A percentile compares a stretch with the other conserved stretches of the same genome.
These are phyloP conservation scores for Fregata magnificens DNA, from an alignment of 2,113 vertebrate genomes.

Conservation along the genomic window DNA sequence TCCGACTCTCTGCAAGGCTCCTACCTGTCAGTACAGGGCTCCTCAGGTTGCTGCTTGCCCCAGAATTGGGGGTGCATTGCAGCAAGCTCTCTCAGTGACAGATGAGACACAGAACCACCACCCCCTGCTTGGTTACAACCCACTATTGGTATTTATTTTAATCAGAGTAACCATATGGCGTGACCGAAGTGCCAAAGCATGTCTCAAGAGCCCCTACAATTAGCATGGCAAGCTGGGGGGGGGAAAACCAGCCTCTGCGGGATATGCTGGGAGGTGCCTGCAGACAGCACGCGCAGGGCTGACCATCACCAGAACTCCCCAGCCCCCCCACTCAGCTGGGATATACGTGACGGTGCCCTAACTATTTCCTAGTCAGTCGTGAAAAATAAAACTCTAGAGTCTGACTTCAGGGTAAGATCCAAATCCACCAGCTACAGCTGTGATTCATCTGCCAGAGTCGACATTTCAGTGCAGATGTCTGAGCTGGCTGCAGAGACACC, in stretches of 20 bases:
- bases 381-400: not conserved
- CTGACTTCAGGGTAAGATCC: not conserved
- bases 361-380: not conserved
- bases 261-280: not conserved
- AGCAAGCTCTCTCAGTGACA: not conserved
- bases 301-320: not conserved
- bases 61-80: not conserved
- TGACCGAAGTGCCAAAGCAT: fast-evolving
- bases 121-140: not conserved
- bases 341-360: not conserved
- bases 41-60: not conserved
- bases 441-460: not conserved
- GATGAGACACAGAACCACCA: not conserved
- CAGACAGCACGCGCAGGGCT: not conserved
- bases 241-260: not conserved
- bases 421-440: not conserved
- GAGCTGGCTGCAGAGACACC: not conserved
- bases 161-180: not conserved
- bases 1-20: not conserved
- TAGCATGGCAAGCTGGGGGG: not conserved
- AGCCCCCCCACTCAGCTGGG: not conserved
- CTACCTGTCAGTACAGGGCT: not conserved
- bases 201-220: not conserved
- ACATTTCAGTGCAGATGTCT: not conserved
- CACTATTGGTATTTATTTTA: not conserved